Percentiles rank a stretch among this genome's conserved stretches.
Conservation (phyloP, 1,140 invertebrate species). For the Tribolium castaneum region DNA sequence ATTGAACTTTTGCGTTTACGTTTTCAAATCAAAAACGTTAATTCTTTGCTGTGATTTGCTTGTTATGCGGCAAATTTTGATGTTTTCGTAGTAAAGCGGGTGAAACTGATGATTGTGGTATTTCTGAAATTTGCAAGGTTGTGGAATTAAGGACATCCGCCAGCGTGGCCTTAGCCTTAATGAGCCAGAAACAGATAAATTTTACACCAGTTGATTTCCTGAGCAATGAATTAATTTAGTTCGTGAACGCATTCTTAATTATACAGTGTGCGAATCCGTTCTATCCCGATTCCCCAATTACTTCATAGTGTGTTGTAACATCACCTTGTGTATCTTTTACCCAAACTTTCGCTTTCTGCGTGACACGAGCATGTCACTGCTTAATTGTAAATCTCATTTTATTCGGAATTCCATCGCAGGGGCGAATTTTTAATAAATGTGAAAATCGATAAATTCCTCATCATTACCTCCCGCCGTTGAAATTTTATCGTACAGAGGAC, state of each 20-base stretch:
- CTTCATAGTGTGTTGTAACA: conserved; percentile 16
- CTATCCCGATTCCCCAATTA: conserved; percentile 8
- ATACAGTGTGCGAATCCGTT: conserved; percentile 7
- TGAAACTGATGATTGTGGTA: not conserved
- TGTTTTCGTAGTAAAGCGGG: too few relatives aligned
- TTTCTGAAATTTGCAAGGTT: not conserved
- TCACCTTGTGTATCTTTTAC: conserved; percentile 23
- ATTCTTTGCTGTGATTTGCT: too few relatives aligned
- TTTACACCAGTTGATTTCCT: conserved; percentile 5
- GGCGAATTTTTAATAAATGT: conserved; percentile 12
- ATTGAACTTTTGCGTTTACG: too few relatives aligned
- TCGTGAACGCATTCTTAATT: conserved; percentile 1
- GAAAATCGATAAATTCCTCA: not conserved
- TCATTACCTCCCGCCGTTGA: not conserved
- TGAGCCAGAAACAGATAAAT: conserved; percentile 2
- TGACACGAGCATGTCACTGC: not conserved
- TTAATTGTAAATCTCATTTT: not conserved
- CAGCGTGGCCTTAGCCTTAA: not conserved
- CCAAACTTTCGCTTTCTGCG: conserved; percentile 14
- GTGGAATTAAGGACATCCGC: not conserved
- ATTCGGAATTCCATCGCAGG: not conserved
- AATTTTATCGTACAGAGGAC: not conserved
- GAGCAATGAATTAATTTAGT: not conserved
- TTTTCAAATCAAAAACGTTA: too few relatives aligned
- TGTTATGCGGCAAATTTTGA: too few relatives aligned